Evolutionary conservation across 2,888 invertebrate species (phyloP).

Genomic region (Cheilosia vulpina): DNA sequence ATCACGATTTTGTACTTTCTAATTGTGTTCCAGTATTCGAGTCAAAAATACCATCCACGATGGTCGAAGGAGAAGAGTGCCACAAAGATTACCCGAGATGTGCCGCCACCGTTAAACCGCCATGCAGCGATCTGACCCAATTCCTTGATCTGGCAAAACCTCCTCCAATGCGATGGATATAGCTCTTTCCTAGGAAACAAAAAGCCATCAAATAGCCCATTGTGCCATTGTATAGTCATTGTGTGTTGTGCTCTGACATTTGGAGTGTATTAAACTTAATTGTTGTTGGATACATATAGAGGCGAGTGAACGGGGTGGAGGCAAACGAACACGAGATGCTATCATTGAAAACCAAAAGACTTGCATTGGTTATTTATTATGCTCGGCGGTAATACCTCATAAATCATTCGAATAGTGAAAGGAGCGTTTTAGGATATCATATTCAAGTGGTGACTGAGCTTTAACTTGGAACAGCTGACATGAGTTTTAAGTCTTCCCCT

Average conservation of each 20-base stretch:
- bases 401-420: conserved; percentile 43
- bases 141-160: conserved; percentile 65
- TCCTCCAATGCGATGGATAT: conserved; percentile 26
- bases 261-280: conserved; percentile 50
- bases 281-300: conserved; percentile 24
- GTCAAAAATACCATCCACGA: not conserved
- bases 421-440: conserved; percentile 3
- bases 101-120: conserved; percentile 19
- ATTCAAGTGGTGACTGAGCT: not conserved
- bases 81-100: conserved; percentile 24
- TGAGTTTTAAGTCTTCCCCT: too few relatives aligned
- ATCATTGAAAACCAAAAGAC: conserved; percentile 19
- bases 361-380: conserved; percentile 34
- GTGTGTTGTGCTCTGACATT: conserved; percentile 61
- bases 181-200: conserved; percentile 55
- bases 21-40: conserved; percentile 57
- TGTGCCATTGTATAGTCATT: conserved; percentile 57
- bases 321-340: conserved; percentile 30
- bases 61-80: conserved; percentile 5
- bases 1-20: conserved; percentile 75
- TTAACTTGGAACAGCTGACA: not conserved
- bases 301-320: conserved; percentile 4
- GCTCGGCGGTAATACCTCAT: conserved; percentile 16
- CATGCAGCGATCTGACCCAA: conserved; percentile 68
- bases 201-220: conserved; percentile 54